Base-by-base conservation (phyloP, 2,797 vertebrate species). In the Leucoraja ocellata region DNA sequence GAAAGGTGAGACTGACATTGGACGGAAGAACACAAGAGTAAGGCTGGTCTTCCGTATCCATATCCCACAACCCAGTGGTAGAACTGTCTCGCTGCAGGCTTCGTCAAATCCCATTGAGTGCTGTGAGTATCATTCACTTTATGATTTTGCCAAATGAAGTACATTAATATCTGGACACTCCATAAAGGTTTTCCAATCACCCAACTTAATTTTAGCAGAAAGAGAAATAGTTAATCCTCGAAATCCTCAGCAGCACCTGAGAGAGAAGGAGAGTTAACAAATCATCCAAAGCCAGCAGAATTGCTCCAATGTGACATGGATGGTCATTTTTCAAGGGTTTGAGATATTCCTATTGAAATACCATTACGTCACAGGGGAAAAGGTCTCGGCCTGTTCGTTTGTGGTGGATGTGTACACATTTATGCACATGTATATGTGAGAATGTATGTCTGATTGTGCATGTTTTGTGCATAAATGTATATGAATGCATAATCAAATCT, bases 1-100 rank as follows among this genome's bases (percentile, higher is more conserved):
- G 93, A 99, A 99, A 95, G 98, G 98, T 0, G 98, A 99, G 95
- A 99, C 98, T 0, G 98, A 99, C 96, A 99, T 99, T 0, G 98
- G 98, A 2, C 96, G 98, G 79, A 99, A 99, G 96, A 99, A 99
- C 96, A 99, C 98, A 0, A 97, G 98, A 0, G 98, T 99, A 94
- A 95, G 98, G 93, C 95, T 99, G 96, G 98, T 99, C 94, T 99
- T 99, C 95, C 98, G 98, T 0, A 98, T 99, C 46, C 98, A 99
- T 94, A 97, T 99, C 96, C 98, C 97, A 0, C 98, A 99, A 95
- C 96, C 98, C 96, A 97, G 96, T 0, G 98, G 98, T 95, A 97
- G 98, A 94, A 98, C 97, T 0, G 94, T 99, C 93, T 99, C 98
- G 54, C 96, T 99, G 23, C 98, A 99, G 96, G 96, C 95, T 0